A percentile compares a stretch with the other conserved stretches of the same genome.
These are phyloP conservation scores for Hemicentrotus pulcherrimus DNA, from an alignment of 35 echinoderm and acorn worm genomes.

Conservation along the genomic window DNA sequence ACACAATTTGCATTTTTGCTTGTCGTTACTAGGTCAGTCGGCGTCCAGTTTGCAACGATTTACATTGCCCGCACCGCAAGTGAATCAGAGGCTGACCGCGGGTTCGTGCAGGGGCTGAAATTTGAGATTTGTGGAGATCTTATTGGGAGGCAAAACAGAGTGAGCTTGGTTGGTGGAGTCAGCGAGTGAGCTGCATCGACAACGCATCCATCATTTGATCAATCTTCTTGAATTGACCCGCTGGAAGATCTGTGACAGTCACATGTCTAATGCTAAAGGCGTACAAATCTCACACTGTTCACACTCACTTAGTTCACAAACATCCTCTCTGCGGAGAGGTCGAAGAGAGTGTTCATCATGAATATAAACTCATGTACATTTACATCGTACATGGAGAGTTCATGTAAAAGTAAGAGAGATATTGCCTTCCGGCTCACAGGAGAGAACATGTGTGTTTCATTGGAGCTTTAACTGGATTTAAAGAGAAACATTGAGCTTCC, in stretches of 20 bases:
- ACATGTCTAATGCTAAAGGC: background rate
- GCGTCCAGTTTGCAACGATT: constrained; percentile 7
- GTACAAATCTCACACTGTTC: background rate
- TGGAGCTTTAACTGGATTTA: background rate
- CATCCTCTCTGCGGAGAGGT: background rate
- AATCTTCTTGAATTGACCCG: background rate
- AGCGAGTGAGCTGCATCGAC: background rate
- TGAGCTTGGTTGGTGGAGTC: background rate
- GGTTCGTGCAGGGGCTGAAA: background rate
- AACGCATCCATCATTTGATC: background rate
- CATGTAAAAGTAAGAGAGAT: background rate
- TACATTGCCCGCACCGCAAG: constrained; percentile 14
- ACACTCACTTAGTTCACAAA: too few relatives aligned
- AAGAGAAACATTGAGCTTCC: background rate
- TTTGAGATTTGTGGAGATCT: background rate
- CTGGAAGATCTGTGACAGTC: background rate
- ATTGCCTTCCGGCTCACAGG: background rate
- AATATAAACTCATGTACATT: too few relatives aligned
- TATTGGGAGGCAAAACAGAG: background rate
- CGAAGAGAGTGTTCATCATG: background rate
- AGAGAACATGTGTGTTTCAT: background rate
- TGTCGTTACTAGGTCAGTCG: constrained; percentile 27
- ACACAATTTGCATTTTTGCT: constrained; percentile 19
- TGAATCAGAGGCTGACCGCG: constrained; percentile 9
- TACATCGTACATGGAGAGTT: too few relatives aligned